Conservation (phyloP, 1,140 invertebrate species). For the Eulimnadia texana region DNA sequence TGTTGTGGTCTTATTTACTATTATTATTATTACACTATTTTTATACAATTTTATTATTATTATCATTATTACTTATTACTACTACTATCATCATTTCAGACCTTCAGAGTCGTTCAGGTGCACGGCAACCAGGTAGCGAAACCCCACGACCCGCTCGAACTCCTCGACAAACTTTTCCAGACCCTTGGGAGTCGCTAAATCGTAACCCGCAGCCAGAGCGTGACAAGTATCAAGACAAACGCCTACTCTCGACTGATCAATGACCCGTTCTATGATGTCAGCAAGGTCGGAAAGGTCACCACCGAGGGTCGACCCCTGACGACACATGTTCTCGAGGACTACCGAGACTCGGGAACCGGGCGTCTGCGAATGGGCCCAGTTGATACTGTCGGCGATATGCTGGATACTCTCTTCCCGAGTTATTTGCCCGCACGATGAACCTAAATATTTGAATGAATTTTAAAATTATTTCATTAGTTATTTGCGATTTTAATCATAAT, state of each 20-base stretch:
- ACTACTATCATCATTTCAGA: too few relatives aligned
- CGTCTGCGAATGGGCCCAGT: conserved; percentile 31
- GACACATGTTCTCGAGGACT: conserved; percentile 25
- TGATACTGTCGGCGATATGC: conserved; percentile 34
- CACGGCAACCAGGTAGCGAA: conserved; percentile 35
- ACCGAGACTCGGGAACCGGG: conserved; percentile 26
- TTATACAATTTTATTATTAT: too few relatives aligned
- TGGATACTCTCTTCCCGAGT: conserved; percentile 30
- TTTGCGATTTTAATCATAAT: too few relatives aligned
- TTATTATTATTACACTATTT: too few relatives aligned
- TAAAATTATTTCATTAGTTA: background rate
- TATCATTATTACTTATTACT: too few relatives aligned
- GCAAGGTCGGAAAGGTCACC: conserved; percentile 35
- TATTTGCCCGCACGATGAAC: conserved; percentile 33
- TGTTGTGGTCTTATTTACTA: too few relatives aligned
- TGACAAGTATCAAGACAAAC: conserved; percentile 41
- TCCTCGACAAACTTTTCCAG: conserved; percentile 32
- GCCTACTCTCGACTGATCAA: conserved; percentile 34
- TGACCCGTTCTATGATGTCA: conserved; percentile 33
- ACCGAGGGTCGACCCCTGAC: conserved; percentile 35
- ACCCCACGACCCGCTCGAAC: conserved; percentile 35
- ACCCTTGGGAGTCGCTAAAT: conserved; percentile 29
- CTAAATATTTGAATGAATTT: conserved; percentile 22
- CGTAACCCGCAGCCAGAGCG: conserved; percentile 39
- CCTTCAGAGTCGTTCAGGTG: conserved; percentile 41